Evolutionary conservation across 2,797 vertebrate species (phyloP), one percentile per base, ranked within the genome.

Genomic region (Glossophaga mutica): DNA sequence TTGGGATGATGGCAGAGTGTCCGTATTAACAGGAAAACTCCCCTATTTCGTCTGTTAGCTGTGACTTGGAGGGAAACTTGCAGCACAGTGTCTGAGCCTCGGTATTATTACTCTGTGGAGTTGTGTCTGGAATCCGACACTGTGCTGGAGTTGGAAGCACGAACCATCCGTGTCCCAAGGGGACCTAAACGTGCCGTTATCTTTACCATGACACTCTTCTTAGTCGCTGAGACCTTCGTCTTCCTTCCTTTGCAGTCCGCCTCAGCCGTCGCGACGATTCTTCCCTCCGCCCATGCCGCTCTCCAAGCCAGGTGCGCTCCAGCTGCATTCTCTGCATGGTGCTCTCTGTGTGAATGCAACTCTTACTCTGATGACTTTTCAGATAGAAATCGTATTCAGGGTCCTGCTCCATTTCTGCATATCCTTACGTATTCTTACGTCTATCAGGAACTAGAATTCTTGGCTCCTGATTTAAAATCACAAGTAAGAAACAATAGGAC

Each of bases 271-370:
- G 70, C 99, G 99, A 92, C 99, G 99, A 68, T 99, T 99, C 98
- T 99, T 99, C 91, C 99, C 99, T 77, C 99, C 99, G 4, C 99
- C 99, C 18, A 99, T 99, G 99, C 99, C 99, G 5, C 99, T 99
- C 83, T 99, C 99, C 71, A 99, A 99, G 98, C 99, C 99, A 99
- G 99, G 99, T 99, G 98, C 98, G 98, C 93, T 11, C 42, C 48
- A 21, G 55, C 78, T 76, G 0, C 2, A 0, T 5, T 39, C 19
- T 46, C 29, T 37, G 34, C 26, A 6, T 24, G 37, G 24, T 52
- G 5, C 18, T 34, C 65, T 87, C 26, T 32, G 0, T 93, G 46
- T 86, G 29, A 22, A 9, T 7, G 21, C 57, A 7, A 50, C 46
- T 88, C 48, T 79, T 37, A 15, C 10, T 67, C 67, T 55, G 37